Conservation (phyloP, 2,113 vertebrate species). For the Channa maculata region DNA sequence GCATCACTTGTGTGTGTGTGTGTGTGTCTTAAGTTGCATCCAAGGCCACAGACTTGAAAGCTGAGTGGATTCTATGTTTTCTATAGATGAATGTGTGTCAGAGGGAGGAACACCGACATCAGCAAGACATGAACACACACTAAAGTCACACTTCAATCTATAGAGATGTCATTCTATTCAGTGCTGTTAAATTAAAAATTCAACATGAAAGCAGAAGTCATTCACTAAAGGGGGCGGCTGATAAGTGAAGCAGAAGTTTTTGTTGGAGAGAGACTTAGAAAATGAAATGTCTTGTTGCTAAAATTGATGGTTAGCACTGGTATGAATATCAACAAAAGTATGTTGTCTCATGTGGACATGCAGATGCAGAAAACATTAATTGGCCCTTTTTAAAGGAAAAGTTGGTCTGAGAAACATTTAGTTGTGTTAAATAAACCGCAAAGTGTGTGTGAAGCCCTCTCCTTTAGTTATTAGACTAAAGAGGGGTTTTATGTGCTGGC, state of each 20-base stretch:
- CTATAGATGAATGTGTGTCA: conserved; percentile 18
- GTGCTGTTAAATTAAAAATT: conserved; percentile 50
- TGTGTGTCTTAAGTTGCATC: conserved; percentile 29
- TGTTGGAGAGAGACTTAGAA: conserved; percentile 6
- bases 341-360: neutral
- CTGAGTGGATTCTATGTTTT: conserved; percentile 22
- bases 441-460: conserved; percentile 38
- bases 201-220: conserved; percentile 9
- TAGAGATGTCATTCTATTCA: conserved; percentile 34
- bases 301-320: neutral
- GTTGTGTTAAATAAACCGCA: conserved; percentile 45
- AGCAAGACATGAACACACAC: conserved; percentile 12
- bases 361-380: neutral
- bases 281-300: neutral
- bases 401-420: conserved; percentile 31
- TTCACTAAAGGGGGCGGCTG: neutral
- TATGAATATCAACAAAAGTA: neutral
- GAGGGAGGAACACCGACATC: conserved; percentile 23
- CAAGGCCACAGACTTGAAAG: conserved; percentile 54
- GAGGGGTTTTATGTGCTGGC: conserved; percentile 39
- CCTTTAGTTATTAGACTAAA: conserved; percentile 61
- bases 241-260: conserved; percentile 9
- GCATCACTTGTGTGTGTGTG: conserved; percentile 3
- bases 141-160: conserved; percentile 34
- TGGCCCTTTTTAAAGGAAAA: conserved; percentile 25